These are phyloP conservation scores for Rotaria sp. DNA, from an alignment of 2,888 invertebrate genomes.

Conservation along the genomic window DNA sequence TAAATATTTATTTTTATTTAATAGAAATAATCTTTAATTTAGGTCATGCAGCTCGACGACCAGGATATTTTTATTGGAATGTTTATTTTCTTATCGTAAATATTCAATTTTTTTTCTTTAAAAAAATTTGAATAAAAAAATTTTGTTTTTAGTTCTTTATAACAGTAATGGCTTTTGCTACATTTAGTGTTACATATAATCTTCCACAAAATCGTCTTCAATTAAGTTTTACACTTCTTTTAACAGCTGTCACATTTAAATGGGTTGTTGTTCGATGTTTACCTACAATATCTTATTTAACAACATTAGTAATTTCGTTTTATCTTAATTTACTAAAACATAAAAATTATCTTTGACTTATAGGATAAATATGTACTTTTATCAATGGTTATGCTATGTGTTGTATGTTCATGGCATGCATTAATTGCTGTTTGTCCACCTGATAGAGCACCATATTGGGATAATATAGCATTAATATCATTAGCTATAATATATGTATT, in stretches of 20 bases:
- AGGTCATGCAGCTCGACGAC: conserved; percentile 33
- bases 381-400: conserved; percentile 48
- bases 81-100: conserved; percentile 35
- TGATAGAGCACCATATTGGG: not conserved
- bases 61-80: conserved; percentile 40
- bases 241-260: conserved; percentile 55
- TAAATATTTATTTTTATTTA: not conserved
- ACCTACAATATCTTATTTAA: conserved; percentile 53
- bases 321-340: conserved; percentile 28
- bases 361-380: conserved; percentile 51
- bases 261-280: conserved; percentile 54
- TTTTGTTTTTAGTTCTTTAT: conserved; percentile 49
- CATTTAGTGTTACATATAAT: conserved; percentile 50
- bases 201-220: conserved; percentile 52
- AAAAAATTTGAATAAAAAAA: not conserved
- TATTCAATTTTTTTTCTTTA: not conserved
- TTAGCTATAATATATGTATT: conserved; percentile 46
- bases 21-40: not conserved
- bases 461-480: conserved; percentile 41
- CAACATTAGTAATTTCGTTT: conserved; percentile 49
- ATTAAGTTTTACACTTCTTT: conserved; percentile 52
- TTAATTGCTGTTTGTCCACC: conserved; percentile 21
- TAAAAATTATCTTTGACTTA: conserved; percentile 33
- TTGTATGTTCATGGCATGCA: conserved; percentile 51
- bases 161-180: conserved; percentile 52